Evolutionary conservation across 2,797 vertebrate species (phyloP).

Genomic region (Potorous gilbertii): DNA sequence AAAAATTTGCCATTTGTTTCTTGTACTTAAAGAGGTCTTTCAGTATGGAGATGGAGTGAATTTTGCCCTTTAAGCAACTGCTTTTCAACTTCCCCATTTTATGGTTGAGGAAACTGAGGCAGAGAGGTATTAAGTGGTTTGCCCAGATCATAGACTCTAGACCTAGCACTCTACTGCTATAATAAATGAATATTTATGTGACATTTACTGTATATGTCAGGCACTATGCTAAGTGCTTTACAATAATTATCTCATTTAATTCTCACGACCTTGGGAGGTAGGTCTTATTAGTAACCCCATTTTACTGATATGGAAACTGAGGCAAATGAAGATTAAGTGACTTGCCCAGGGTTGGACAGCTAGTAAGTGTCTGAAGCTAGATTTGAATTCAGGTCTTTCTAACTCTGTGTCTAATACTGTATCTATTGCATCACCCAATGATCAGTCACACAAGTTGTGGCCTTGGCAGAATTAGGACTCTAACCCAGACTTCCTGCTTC

Average conservation of each 20-base stretch:
- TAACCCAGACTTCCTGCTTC: background rate
- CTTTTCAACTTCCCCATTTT: constrained; percentile 43
- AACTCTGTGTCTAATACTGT: background rate
- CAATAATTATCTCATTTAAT: background rate
- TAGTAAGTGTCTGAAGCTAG: background rate
- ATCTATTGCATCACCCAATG: background rate
- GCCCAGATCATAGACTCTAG: background rate
- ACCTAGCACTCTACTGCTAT: background rate
- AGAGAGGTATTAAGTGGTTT: background rate
- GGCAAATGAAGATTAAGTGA: background rate
- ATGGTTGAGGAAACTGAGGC: background rate
- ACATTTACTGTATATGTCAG: background rate
- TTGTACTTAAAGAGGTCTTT: constrained; percentile 74
- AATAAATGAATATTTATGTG: background rate
- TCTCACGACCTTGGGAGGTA: background rate
- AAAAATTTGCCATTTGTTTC: constrained; percentile 46
- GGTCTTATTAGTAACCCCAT: background rate
- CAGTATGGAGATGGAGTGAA: constrained; percentile 67
- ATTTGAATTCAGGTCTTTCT: background rate
- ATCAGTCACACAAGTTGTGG: background rate
- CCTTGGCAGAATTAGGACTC: background rate
- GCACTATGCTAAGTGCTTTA: background rate
- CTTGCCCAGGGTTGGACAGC: background rate
- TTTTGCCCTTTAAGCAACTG: constrained; percentile 68
- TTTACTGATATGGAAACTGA: background rate